A percentile compares a stretch with the other conserved stretches of the same genome.
These are phyloP conservation scores for Drosophila kepulauana DNA, from an alignment of 1,140 invertebrate genomes.

Conservation along the genomic window DNA sequence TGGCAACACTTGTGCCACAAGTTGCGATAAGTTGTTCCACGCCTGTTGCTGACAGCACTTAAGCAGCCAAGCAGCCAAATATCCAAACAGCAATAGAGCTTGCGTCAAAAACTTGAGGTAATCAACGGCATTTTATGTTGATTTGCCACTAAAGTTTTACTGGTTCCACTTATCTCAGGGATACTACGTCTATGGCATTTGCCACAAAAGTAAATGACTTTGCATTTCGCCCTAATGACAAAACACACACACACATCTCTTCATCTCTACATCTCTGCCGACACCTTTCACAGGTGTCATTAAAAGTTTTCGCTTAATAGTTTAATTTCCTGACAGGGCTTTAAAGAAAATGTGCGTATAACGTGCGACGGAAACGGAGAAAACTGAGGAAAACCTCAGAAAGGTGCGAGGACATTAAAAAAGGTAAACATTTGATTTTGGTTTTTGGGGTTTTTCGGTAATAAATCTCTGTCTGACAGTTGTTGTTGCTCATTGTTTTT, in stretches of 20 bases:
- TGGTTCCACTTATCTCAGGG: slow-evolving; percentile 61
- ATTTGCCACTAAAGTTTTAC: slow-evolving; percentile 79
- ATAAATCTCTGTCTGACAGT: slow-evolving; percentile 66
- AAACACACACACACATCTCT: background rate
- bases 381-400: slow-evolving; percentile 43
- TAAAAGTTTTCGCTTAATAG: slow-evolving; percentile 76
- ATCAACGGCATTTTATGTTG: slow-evolving; percentile 75
- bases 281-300: slow-evolving; percentile 68
- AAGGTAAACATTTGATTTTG: slow-evolving; percentile 56
- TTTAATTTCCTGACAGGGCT: slow-evolving; percentile 69
- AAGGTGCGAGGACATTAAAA: slow-evolving; percentile 60
- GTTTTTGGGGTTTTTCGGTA: slow-evolving; percentile 38
- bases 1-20: slow-evolving; percentile 53
- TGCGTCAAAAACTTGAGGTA: slow-evolving; percentile 55
- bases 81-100: slow-evolving; percentile 22
- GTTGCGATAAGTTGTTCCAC: slow-evolving; percentile 47
- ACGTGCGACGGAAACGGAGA: slow-evolving; percentile 4
- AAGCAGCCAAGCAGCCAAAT: slow-evolving; percentile 27
- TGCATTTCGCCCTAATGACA: slow-evolving; percentile 60
- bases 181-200: slow-evolving; percentile 47
- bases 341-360: slow-evolving; percentile 14
- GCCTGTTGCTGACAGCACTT: slow-evolving; percentile 73
- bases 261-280: background rate
- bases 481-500: slow-evolving; percentile 14
- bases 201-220: slow-evolving; percentile 41